Base-by-base conservation (phyloP, 2,797 vertebrate species). In the Potorous gilbertii region DNA sequence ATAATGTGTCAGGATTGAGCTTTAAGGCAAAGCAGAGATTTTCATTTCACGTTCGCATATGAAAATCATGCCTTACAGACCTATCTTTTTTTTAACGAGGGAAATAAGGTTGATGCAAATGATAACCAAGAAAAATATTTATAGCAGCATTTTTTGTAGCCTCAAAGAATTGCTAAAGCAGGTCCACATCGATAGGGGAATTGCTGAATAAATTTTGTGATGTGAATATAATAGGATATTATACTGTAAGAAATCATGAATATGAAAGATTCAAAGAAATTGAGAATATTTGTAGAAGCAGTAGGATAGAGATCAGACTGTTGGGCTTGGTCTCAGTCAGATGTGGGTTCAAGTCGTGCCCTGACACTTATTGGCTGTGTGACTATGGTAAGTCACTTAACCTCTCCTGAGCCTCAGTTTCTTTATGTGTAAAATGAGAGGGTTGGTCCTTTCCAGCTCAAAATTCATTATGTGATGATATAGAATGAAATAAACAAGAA, bases 21-120 rank as follows among this genome's bases (percentile, higher is more conserved):
- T 93, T 94, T 52, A 94, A 95, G 13, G 52, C 92, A 96, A 94
- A 12, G 28, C 81, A 93, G 94, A 95, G 94, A 93, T 24, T 96
- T 5, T 6, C 92, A 91, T 50, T 95, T 96, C 93, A 92, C 94
- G 56, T 95, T 93, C 18, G 18, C 57, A 56, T 74, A 55, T 90
- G 74, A 90, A 91, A 62, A 66, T 3, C 90, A 28, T 50, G 50
- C 12, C 29, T 93, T 92, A 93, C 81, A 90, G 94, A 95, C 90
- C 91, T 81, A 92, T 3, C 50, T 57, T 91, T 90, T 91, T 91
- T 95, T 91, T 91, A 96, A 91, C 12, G 66, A 91, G 59, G 91
- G 55, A 54, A 55, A 50, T 89, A 94, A 6, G 89, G 54, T 91
- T 93, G 89, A 92, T 28, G 94, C 93, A 94, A 95, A 91, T 54